phyloP scores from a whole-genome alignment of 2,797 vertebrate species.

The Malacoctenus gilli region DNA sequence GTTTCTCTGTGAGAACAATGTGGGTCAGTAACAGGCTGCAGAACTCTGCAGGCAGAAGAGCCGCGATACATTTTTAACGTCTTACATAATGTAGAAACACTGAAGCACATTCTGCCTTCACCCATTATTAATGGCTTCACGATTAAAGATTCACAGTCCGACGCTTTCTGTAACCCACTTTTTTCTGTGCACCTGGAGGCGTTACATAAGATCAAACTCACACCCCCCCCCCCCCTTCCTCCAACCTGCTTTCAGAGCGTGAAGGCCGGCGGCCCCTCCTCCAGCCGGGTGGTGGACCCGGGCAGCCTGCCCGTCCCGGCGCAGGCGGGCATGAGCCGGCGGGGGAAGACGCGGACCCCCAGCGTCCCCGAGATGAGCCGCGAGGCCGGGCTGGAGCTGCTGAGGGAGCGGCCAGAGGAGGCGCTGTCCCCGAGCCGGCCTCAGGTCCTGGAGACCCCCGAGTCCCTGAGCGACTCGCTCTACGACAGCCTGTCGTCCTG shows the following conservation, averaged over 20 bases:
- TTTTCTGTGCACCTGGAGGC: constrained; percentile 32
- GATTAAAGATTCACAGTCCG: constrained; percentile 62
- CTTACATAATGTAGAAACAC: constrained; percentile 64
- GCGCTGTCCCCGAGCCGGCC: constrained; percentile 83
- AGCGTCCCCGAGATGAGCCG: constrained; percentile 89
- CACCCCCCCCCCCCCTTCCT: neutral
- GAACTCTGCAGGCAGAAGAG: constrained; percentile 13
- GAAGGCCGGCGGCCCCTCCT: constrained; percentile 72
- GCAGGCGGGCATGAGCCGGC: constrained; percentile 75
- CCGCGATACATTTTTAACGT: constrained; percentile 50
- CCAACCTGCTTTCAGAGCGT: constrained; percentile 53
- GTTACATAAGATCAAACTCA: constrained; percentile 39
- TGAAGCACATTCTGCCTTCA: constrained; percentile 46
- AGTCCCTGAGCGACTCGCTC: constrained; percentile 93
- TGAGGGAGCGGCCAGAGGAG: constrained; percentile 83
- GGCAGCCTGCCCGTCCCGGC: constrained; percentile 75
- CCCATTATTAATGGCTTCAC: constrained; percentile 65
- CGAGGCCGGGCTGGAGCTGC: constrained; percentile 86
- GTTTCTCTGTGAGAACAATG: constrained; percentile 14
- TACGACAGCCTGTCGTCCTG: constrained; percentile 97
- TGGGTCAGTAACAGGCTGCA: constrained; percentile 30
- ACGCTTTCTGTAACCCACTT: constrained; percentile 37
- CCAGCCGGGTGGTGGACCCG: constrained; percentile 69
- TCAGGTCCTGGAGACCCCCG: constrained; percentile 89
- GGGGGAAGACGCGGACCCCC: constrained; percentile 82